Percentiles rank a stretch among this genome's conserved stretches.
Conservation (phyloP, 2,113 vertebrate genomes). For the Bagarius yarrelli region DNA sequence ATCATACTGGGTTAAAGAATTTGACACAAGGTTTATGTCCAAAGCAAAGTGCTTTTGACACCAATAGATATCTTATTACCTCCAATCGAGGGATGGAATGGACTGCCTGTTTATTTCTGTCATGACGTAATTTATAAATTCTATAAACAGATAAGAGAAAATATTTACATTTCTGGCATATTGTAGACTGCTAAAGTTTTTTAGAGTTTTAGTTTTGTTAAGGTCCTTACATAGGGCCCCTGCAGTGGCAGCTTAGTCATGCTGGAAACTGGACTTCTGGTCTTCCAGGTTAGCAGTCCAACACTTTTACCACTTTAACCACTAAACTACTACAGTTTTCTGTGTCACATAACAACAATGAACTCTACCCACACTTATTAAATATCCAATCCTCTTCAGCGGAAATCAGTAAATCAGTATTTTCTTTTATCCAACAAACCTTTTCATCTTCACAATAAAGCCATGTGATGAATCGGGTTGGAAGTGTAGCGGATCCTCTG, state of each 20-base stretch:
- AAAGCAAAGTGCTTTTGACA: neutral
- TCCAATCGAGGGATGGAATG: neutral
- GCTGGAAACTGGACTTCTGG: too few species aligned
- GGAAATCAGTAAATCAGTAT: neutral
- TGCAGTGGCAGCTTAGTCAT: too few species aligned
- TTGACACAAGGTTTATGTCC: too few species aligned
- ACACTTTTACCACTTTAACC: too few species aligned
- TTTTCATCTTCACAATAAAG: constrained; percentile 33
- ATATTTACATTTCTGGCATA: too few species aligned
- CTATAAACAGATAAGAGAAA: too few species aligned
- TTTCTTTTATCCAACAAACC: neutral
- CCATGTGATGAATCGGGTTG: constrained; percentile 19
- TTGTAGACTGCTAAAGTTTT: too few species aligned
- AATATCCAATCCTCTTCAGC: neutral
- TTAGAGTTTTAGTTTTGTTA: too few species aligned
- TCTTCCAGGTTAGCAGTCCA: too few species aligned
- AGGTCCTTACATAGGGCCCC: too few species aligned
- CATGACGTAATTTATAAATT: neutral
- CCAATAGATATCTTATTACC: neutral
- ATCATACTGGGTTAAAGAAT: neutral
- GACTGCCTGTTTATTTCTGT: neutral
- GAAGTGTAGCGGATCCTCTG: constrained; percentile 15
- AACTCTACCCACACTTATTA: neutral
- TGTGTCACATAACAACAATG: neutral
- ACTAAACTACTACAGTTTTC: too few species aligned